Conservation (phyloP, 2,888 invertebrate species). For the Chrysina gloriosa region DNA sequence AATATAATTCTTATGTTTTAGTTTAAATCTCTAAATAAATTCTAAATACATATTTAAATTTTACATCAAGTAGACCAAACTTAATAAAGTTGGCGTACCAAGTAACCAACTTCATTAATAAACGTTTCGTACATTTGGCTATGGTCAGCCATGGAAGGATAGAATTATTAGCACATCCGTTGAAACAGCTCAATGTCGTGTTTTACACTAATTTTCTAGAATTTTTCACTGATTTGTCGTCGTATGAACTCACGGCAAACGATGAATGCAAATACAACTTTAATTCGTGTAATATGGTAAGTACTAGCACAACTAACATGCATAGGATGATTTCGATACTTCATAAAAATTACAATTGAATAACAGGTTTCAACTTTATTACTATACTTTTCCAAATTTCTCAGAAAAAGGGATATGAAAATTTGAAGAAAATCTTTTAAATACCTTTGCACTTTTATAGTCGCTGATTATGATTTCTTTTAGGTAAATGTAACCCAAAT, state of each 20-base stretch:
- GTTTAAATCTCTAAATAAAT: too few species aligned
- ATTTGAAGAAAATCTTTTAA: too few species aligned
- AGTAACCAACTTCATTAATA: neutral
- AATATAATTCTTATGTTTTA: too few species aligned
- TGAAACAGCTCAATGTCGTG: conserved; percentile 84
- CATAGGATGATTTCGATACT: too few species aligned
- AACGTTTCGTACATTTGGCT: conserved; percentile 69
- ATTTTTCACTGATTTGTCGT: conserved; percentile 81
- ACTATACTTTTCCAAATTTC: too few species aligned
- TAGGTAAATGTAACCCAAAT: neutral
- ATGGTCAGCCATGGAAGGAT: conserved; percentile 90
- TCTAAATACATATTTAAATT: too few species aligned
- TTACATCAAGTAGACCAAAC: conserved; percentile 74
- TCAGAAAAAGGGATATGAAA: too few species aligned
- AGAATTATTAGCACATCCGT: conserved; percentile 84
- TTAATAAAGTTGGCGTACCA: neutral
- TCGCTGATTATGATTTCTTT: neutral
- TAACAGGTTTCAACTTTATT: too few species aligned
- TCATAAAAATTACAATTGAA: too few species aligned
- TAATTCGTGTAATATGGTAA: neutral
- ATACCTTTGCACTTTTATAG: too few species aligned
- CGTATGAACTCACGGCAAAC: conserved; percentile 72
- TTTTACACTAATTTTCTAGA: conserved; percentile 84
- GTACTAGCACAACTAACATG: too few species aligned
- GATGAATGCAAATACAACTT: conserved; percentile 28